These are phyloP conservation scores for Dendronephthya gigantea DNA, from an alignment of 64 coral and sea anemone species.

Conservation along the genomic window DNA sequence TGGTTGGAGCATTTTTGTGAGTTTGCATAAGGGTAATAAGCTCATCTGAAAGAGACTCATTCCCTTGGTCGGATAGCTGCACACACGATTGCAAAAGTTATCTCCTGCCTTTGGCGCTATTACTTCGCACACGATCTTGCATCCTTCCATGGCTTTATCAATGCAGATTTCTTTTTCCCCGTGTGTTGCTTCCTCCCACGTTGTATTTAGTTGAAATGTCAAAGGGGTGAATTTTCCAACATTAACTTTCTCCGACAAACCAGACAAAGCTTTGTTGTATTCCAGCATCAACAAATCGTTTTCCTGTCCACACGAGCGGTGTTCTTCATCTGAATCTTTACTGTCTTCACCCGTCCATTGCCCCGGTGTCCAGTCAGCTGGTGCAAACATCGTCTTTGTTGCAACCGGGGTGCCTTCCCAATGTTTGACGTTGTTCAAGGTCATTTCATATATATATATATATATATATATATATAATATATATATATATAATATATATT, in stretches of 20 bases:
- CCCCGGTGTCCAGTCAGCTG: not conserved
- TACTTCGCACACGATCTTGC: not conserved
- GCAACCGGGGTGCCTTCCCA: not conserved
- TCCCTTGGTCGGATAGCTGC: not conserved
- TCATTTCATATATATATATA: too few relatives aligned
- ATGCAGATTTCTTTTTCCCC: constrained; percentile 7
- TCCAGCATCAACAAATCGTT: not conserved
- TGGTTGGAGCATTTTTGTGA: constrained; percentile 10
- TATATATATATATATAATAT: too few relatives aligned
- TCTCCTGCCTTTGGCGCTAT: constrained; percentile 23
- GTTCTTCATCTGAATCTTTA: too few relatives aligned
- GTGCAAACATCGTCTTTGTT: not conserved
- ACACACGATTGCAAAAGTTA: constrained; percentile 19
- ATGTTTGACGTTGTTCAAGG: not conserved
- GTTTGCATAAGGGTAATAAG: not conserved
- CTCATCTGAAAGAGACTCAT: not conserved
- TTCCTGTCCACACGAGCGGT: too few relatives aligned
- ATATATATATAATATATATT: too few relatives aligned
- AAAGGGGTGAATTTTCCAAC: not conserved
- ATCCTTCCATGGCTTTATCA: constrained; percentile 9
- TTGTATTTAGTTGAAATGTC: constrained; percentile 4
- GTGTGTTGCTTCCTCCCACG: constrained; percentile 13
- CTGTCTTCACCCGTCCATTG: not conserved
- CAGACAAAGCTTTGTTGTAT: not conserved
- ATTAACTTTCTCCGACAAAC: not conserved